Evolutionary conservation across 2,888 invertebrate species (phyloP), one percentile per base, ranked within the genome.

Genomic region (Papilio gigon): DNA sequence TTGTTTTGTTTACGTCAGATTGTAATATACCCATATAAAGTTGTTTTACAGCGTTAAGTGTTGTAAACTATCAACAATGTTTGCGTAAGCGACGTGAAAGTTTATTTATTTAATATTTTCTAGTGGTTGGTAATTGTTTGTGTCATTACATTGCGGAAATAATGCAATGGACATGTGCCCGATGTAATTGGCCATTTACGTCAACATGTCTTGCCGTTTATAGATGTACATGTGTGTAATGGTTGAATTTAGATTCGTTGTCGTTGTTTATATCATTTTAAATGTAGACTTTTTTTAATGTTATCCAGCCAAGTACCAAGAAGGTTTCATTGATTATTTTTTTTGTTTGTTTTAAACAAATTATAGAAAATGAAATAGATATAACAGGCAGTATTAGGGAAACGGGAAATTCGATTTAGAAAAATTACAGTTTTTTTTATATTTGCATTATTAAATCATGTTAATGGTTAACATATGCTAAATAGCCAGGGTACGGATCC

Each of bases 81-180:
- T 56, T 56, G 17, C 30, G 53, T 56, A 56, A 56, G 53, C 2
- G 30, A 56, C 53, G 53, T 56, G 53, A 56, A 56, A 56, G 53
- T 56, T 56, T 56, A 56, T 53, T 53, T 53, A 53, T 56, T 56
- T 56, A 56, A 56, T 56, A 56, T 30, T 56, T 56, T 56, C 53
- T 30, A 56, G 9, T 53, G 6, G 50, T 53, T 30, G 4, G 30
- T 56, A 56, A 56, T 56, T 56, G 53, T 56, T 56, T 56, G 53
- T 56, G 53, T 56, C 53, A 56, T 56, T 56, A 56, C 53, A 56
- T 56, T 8, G 53, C 53, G 53, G 53, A 30, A 56, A 56, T 56
- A 56, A 56, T 30, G 53, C 53, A 30, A 56, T 56, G 53, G n/a
- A 56, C 53, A 56, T 56, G 53, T n/a, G 53, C 4, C 30, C 53